Base-by-base conservation (phyloP, 2,797 vertebrate genomes). In the Astyanax mexicanus region DNA sequence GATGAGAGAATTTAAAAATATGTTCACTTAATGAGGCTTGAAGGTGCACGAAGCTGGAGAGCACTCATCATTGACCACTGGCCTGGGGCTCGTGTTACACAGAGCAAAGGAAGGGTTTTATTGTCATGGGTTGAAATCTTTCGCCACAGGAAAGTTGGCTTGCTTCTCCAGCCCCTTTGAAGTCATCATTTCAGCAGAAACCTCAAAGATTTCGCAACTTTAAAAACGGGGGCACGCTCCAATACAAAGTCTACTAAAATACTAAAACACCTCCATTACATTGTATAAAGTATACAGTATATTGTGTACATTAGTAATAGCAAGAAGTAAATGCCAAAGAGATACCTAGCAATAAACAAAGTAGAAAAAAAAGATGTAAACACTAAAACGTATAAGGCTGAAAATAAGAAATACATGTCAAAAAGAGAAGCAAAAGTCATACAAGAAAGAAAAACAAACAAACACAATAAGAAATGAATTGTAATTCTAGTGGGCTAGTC, bases 21-120 rank as follows among this genome's bases (percentile, higher is more conserved):
- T 32, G 72, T 55, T 45, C 23, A 71, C 71, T 68, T 29, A 67
- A 72, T 71, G 58, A 69, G 29, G 66, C 83, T 54, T 78, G 72
- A 75, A 87, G 84, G 82, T 87, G 67, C 82, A 82, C 83, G 78
- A 78, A 84, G 84, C 85, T 79, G 68, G 60, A 84, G 81, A 84
- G 74, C 83, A 87, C 83, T 84, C 86, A 79, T 85, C 84, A 71
- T 80, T 55, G 85, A 82, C 68, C 82, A 52, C 52, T 69, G 83
- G 78, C 86, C 83, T 44, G 68, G 80, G 83, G 87, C 84, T 70
- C 5, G 75, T 49, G 82, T 64, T 51, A 68, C 37, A 64, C 54
- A 77, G 78, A 80, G 69, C n/a, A 73, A 74, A 81, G 77, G 66
- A 75, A 47, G 88, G 76, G 23, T 84, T 87, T 86, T 83, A 88